phyloP scores from a whole-genome alignment of 1,140 invertebrate species.

The Physella acuta region DNA sequence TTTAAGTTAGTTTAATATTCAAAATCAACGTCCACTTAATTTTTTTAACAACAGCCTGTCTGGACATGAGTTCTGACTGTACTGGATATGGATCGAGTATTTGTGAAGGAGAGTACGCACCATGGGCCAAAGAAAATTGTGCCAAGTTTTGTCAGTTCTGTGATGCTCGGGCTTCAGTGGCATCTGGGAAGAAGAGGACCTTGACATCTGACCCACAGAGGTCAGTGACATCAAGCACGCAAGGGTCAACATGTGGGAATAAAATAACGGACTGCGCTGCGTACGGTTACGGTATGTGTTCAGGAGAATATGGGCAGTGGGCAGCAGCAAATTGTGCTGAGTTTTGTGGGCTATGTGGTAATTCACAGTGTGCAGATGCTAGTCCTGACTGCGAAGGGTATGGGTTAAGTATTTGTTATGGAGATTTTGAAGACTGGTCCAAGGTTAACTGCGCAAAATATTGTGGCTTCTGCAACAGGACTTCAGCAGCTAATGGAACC shows the following conservation, averaged over 20 bases:
- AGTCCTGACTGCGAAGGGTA: constrained; percentile 18
- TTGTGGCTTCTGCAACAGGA: constrained; percentile 21
- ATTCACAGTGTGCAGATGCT: constrained; percentile 6
- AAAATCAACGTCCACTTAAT: too few relatives aligned
- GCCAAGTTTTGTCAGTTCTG: constrained; percentile 27
- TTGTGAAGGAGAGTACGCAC: constrained; percentile 24
- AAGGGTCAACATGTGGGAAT: not conserved
- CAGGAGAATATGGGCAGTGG: not conserved
- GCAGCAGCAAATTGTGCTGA: not conserved
- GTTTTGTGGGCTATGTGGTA: not conserved
- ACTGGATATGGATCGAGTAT: constrained; percentile 12
- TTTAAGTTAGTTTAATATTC: not conserved
- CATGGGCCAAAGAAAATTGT: constrained; percentile 29
- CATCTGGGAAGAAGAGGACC: not conserved
- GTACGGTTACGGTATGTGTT: not conserved
- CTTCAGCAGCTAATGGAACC: not conserved
- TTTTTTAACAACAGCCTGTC: constrained; percentile 2
- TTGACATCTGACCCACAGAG: not conserved
- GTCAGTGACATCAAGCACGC: too few relatives aligned
- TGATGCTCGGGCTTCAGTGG: not conserved
- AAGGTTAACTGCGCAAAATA: constrained; percentile 26
- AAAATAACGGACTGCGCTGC: too few relatives aligned
- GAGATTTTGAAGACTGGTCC: constrained; percentile 26
- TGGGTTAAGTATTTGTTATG: constrained; percentile 19
- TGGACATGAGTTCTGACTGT: constrained; percentile 20